Evolutionary conservation across 2,888 invertebrate genomes (phyloP), one percentile per base, ranked within the genome.

Genomic region (Amphimallon solstitiale): DNA sequence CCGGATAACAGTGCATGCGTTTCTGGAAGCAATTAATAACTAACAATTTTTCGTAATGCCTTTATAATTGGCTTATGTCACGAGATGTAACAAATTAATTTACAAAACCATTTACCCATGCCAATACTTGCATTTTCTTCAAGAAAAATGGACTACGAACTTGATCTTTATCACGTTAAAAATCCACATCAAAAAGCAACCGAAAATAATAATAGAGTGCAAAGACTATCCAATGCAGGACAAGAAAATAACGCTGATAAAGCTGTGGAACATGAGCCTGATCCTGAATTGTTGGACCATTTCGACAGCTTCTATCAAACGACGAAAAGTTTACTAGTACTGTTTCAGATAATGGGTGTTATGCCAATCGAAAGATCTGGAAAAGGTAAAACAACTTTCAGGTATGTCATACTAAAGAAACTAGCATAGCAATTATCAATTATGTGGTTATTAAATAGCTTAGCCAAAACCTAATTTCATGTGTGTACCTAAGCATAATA

Each of bases 301-400:
- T 89, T 90, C 65, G 91, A 91, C 76, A 89, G 87, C 63, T 91
- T 91, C 75, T 91, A 91, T 75, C 81, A 87, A 12, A 90, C 87
- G 0, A 91, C 91, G 0, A 90, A 90, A 77, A 90, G 90, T 73
- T 79, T 91, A 45, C 78, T 91, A 69, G 88, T 89, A 0, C 81
- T 91, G 2, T 91, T 91, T 74, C 91, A 91, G 79, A 88, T 91
- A 43, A 91, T 90, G 90, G 91, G 91, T 2, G 84, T 91, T 0
- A 91, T 91, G 91, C 91, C 91, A 0, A 89, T 91, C 43, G 89
- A 90, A 84, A 84, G 90, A 45, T 88, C 88, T 49, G 85, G 87
- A 1, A 84, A 83, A 73, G 82, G 88, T 83, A 80, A 76, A 56
- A 82, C 81, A 1, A 79, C 80, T 1, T 82, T 78, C 66, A 78